Base-by-base conservation (phyloP, 2,113 vertebrate species). In the Grammomys surdaster region DNA sequence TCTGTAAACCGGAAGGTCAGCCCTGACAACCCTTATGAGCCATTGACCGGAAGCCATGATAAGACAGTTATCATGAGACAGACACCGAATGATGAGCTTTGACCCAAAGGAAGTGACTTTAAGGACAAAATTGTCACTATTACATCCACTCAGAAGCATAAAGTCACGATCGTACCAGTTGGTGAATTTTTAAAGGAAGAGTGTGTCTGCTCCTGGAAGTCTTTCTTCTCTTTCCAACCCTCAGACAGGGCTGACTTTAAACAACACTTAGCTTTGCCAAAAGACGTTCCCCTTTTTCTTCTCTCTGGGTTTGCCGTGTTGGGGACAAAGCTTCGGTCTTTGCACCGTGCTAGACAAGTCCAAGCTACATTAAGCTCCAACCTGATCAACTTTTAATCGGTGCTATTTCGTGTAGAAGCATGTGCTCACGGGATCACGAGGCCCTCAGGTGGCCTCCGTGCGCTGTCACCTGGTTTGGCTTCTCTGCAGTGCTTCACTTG, bases 101-200 rank as follows among this genome's bases (percentile, higher is more conserved):
- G 6, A 40, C 40, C 36, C 91, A 33, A 76, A 85, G 10, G 16
- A 82, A 93, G 56, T 5, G 19, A n/a, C 5, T n/a, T 72, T 54
- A 93, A 88, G 60, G 88, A 81, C 75, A 60, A 87, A 1, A 4
- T 17, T 60, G 12, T 60, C 58, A 78, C 60, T 40, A 36, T 48
- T 4, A 70, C 75, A 91, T 16, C 40, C n/a, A 86, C 75, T 11
- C 46, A 54, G 46, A 89, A 11, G 77, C 77, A 80, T 54, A 81
- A 90, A 69, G 58, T 93, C 65, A 54, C n/a, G 43, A 88, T 16
- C 16, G 3, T 31, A 54, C 26, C 8, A 4, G 58, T 91, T 46
- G 2, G 72, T 82, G 17, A 89, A 51, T 89, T 89, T 81, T 96
- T 60, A 13, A 93, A 87, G 13, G 82, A 69, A 90, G 43, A 85